phyloP scores from a whole-genome alignment of 1,140 invertebrate species.

The Calosoma granatense region DNA sequence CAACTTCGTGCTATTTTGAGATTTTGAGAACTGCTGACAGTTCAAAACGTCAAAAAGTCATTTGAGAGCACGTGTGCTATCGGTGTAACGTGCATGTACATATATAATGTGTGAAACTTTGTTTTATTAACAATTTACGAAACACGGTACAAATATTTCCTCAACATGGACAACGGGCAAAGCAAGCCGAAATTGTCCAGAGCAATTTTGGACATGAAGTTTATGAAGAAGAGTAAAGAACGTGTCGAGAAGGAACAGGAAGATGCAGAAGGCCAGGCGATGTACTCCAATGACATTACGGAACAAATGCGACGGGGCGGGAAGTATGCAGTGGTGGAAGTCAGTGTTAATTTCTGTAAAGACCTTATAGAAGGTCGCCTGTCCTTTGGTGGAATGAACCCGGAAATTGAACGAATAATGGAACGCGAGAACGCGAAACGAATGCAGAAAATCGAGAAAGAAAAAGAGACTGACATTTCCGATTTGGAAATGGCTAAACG shows the following conservation, averaged over 20 bases:
- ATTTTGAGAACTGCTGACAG: no score
- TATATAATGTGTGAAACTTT: not conserved
- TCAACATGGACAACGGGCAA: not conserved
- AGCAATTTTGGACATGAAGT: conserved; percentile 68
- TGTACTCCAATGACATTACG: conserved; percentile 35
- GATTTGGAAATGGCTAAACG: conserved; percentile 57
- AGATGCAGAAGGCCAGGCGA: conserved; percentile 57
- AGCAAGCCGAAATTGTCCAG: conserved; percentile 47
- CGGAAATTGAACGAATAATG: conserved; percentile 71
- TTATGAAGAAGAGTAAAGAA: conserved; percentile 84
- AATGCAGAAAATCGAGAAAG: conserved; percentile 32
- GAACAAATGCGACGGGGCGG: conserved; percentile 48
- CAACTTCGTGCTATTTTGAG: no score
- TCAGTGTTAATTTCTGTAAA: conserved; percentile 65
- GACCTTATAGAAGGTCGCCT: conserved; percentile 66
- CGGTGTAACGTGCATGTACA: not conserved
- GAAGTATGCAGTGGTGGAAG: conserved; percentile 57
- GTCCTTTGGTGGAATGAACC: conserved; percentile 83
- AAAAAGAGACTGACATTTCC: conserved; percentile 52
- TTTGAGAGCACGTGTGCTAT: not conserved
- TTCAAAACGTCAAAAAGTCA: no score
- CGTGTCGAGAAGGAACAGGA: conserved; percentile 64
- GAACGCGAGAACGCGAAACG: conserved; percentile 38
- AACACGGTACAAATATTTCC: not conserved
- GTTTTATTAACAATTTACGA: not conserved